Evolutionary conservation across 2,113 vertebrate genomes (phyloP), one percentile per base, ranked within the genome.

Genomic region (Dryoscopus gambensis): DNA sequence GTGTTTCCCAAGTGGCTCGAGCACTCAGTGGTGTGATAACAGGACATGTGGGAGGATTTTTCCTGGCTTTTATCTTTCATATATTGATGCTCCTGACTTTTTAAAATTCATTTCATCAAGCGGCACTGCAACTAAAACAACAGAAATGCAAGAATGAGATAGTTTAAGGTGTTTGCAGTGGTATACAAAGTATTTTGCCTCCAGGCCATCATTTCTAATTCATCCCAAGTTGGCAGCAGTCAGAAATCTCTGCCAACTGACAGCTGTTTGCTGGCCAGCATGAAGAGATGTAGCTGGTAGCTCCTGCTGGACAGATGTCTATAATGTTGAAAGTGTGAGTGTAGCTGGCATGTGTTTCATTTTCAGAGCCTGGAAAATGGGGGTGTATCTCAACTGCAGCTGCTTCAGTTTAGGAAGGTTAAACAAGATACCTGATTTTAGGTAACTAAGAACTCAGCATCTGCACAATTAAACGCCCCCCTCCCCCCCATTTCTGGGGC

Each of bases 61-160:
- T 85, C 23, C 55, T 96, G 82, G 78, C 46, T 55, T 96, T 89
- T 94, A 87, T 84, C 92, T 93, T 87, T 28, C 46, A 20, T 82
- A 13, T 57, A 24, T 50, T 78, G 87, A 27, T 92, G 53, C 40
- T 93, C n/a, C 91, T 50, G n/a, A 94, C 94, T 95, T 69, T 52
- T 87, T 83, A 96, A 94, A 96, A 96, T 90, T 90, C 69, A 89
- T 77, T 97, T 97, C 49, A 44, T 94, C 87, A 44, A 92, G 89
- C 47, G 46, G n/a, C 52, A 84, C 60, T 68, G 84, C 50, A 70
- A 50, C 49, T 73, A 74, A 35, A 95, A 84, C 56, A 96, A 85
- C 47, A 80, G 89, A 69, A 83, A n/a, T 23, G 52, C 7, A 7
- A 53, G 37, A 84, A 67, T 0, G 21, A 68, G 68, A 13, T 49